Conservation (phyloP, 2,888 invertebrate species). For the Onthophagus sagittarius region DNA sequence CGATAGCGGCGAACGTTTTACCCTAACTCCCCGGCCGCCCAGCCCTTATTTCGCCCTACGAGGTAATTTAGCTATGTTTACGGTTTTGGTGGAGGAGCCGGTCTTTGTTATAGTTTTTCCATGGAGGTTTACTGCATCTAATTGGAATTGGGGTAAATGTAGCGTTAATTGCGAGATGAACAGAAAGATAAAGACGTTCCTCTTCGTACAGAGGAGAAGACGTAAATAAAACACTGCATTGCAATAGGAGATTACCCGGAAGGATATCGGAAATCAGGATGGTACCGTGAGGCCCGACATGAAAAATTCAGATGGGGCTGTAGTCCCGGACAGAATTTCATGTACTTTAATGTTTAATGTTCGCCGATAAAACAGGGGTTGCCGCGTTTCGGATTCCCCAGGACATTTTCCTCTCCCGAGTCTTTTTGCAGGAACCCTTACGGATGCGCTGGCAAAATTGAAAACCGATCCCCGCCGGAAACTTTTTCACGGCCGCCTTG, state of each 20-base stretch:
- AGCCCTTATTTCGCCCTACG: constrained; percentile 1
- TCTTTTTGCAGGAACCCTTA: background rate
- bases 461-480: background rate
- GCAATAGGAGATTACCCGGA: background rate
- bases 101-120: constrained; percentile 11
- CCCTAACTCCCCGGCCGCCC: background rate
- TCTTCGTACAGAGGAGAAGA: background rate
- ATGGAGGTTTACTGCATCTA: background rate
- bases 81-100: background rate
- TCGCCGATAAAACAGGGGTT: background rate
- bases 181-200: background rate
- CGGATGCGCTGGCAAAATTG: background rate
- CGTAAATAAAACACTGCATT: constrained; percentile 4
- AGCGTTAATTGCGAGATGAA: constrained; percentile 3
- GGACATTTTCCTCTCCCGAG: background rate
- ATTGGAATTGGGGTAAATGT: constrained; percentile 11
- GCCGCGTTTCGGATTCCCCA: background rate
- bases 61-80: constrained; percentile 8
- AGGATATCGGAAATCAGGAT: constrained; percentile 10
- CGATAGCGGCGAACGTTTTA: constrained; percentile 33
- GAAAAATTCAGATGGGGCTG: constrained; percentile 4
- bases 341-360: constrained; percentile 10
- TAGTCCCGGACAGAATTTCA: constrained; percentile 2
- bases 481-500: background rate
- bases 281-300: constrained; percentile 1